Evolutionary conservation across 2,797 vertebrate species (phyloP).

Genomic region (Tachyglossus aculeatus): DNA sequence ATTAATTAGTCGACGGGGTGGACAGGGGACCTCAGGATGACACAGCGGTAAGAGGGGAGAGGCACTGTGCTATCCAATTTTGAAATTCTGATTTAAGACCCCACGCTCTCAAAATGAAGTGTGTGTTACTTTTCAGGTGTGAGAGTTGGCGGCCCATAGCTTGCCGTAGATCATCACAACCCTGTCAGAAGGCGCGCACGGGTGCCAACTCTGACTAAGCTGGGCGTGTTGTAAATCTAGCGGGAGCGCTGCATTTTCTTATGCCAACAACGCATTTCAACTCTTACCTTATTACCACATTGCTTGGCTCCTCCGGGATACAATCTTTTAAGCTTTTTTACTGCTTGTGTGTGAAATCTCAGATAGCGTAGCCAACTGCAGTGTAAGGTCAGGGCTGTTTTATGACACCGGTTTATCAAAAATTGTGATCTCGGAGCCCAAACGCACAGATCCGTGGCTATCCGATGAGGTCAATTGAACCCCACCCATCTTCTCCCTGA

Average conservation of each 20-base stretch:
- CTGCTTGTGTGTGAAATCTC: constrained; percentile 59
- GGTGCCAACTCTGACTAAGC: constrained; percentile 67
- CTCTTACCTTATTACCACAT: constrained; percentile 74
- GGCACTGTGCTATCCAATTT: constrained; percentile 30
- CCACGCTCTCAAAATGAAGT: constrained; percentile 57
- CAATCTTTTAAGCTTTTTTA: constrained; percentile 57
- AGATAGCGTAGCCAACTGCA: constrained; percentile 42
- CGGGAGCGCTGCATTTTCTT: constrained; percentile 57
- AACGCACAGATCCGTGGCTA: constrained; percentile 29
- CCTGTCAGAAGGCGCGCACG: constrained; percentile 55
- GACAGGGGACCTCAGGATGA: no score
- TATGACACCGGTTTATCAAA: constrained; percentile 49
- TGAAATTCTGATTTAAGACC: constrained; percentile 67
- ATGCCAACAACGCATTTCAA: constrained; percentile 67
- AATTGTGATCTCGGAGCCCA: constrained; percentile 40
- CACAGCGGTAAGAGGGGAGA: constrained; percentile 47
- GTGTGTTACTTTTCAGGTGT: constrained; percentile 67
- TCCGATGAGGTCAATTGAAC: constrained; percentile 55
- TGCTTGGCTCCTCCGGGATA: constrained; percentile 63
- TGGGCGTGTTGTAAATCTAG: constrained; percentile 67
- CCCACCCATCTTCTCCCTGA: constrained; percentile 53
- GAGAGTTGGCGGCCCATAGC: constrained; percentile 69
- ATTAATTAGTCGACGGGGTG: neutral
- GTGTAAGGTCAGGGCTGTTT: constrained; percentile 58
- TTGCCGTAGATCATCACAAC: constrained; percentile 64